Evolutionary conservation across 2,797 vertebrate genomes (phyloP).

Genomic region (Podarcis lilfordi): DNA sequence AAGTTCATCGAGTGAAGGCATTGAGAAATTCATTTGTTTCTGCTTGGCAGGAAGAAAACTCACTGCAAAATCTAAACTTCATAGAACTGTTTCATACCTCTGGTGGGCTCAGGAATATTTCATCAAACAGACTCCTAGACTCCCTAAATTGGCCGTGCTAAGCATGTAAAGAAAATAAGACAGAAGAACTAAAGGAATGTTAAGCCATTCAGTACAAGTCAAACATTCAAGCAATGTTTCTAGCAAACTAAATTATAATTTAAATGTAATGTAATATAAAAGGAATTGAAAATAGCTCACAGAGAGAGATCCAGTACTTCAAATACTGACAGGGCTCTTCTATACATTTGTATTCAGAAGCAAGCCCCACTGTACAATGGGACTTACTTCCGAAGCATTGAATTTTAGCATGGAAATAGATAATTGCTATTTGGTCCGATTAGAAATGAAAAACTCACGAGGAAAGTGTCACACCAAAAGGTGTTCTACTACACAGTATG

Average conservation of each 20-base stretch:
- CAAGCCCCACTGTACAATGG: background rate
- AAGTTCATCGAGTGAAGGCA: background rate
- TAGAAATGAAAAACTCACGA: background rate
- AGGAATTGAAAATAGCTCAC: slow-evolving; percentile 24
- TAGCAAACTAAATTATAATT: slow-evolving; percentile 25
- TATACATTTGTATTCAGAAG: background rate
- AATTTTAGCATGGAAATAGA: background rate
- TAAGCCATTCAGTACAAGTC: slow-evolving; percentile 66
- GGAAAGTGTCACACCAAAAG: background rate
- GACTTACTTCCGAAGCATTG: background rate
- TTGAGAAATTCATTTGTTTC: slow-evolving; percentile 29
- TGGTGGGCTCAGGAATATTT: slow-evolving; percentile 80
- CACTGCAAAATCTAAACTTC: slow-evolving; percentile 73
- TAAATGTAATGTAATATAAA: slow-evolving; percentile 34
- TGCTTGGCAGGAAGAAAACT: slow-evolving; percentile 66
- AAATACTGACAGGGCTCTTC: background rate
- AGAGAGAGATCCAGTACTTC: slow-evolving; percentile 7
- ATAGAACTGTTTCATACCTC: slow-evolving; percentile 79
- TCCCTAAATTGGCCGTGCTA: slow-evolving; percentile 78
- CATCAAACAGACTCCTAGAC: slow-evolving; percentile 81
- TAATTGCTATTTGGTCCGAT: background rate
- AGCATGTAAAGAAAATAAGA: slow-evolving; percentile 75
- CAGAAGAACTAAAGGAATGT: slow-evolving; percentile 72
- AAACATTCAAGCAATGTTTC: slow-evolving; percentile 48
- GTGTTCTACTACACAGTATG: background rate